phyloP scores from a whole-genome alignment of 2,113 vertebrate genomes.

The Myrmecobius fasciatus region DNA sequence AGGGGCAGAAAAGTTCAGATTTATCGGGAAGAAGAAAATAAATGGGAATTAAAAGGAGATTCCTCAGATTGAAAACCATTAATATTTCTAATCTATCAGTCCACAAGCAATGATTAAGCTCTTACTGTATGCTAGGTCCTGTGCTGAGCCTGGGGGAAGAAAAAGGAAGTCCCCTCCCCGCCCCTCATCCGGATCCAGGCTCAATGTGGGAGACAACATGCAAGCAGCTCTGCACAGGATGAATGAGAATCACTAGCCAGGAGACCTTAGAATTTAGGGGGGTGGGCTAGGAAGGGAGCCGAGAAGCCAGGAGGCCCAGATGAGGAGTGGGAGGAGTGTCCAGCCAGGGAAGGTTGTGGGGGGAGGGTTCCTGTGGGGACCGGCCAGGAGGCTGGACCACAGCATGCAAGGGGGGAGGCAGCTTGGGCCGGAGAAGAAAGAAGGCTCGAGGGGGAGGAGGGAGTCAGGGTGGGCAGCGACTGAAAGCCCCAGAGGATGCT shows the following conservation, averaged over 20 bases:
- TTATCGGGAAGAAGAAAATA: constrained; percentile 42
- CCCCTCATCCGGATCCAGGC: not conserved
- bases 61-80: not conserved
- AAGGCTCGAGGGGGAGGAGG: not conserved
- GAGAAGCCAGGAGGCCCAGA: not conserved
- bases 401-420: not conserved
- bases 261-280: not conserved
- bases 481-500: too few relatives aligned
- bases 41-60: not conserved
- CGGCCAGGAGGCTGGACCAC: not conserved
- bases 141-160: too few relatives aligned
- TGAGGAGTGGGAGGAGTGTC: not conserved
- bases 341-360: not conserved
- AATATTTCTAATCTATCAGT: not conserved
- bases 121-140: not conserved
- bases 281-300: not conserved
- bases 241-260: not conserved
- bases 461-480: not conserved
- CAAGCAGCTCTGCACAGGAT: not conserved
- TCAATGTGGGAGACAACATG: not conserved
- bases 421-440: not conserved
- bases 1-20: not conserved
- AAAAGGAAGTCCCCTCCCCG: not conserved
- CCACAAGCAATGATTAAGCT: not conserved
- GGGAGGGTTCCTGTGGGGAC: not conserved